Evolutionary conservation across 2,113 vertebrate species (phyloP).

Genomic region (Scomber colias): DNA sequence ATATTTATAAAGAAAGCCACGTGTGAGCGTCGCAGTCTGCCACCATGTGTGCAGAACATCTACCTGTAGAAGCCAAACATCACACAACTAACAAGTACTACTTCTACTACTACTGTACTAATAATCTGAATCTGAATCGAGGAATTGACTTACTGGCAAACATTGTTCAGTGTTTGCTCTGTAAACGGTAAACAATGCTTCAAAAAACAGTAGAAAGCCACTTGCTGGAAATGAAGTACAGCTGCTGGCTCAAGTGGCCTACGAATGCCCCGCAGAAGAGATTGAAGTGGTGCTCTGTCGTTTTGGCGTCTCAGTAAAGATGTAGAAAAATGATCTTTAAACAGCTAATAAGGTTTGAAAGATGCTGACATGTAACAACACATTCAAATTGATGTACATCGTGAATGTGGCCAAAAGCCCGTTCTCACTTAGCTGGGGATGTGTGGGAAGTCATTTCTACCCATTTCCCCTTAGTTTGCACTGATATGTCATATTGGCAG

Average conservation of each 20-base stretch:
- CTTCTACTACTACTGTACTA: not conserved
- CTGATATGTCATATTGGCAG: slow-evolving; percentile 63
- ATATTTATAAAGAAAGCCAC: not conserved
- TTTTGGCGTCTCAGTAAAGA: slow-evolving; percentile 16
- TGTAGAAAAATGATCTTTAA: slow-evolving; percentile 29
- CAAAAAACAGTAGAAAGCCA: slow-evolving; percentile 23
- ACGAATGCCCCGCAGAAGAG: slow-evolving; percentile 19
- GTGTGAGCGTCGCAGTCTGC: not conserved
- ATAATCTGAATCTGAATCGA: slow-evolving; percentile 7
- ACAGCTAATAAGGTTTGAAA: slow-evolving; percentile 36
- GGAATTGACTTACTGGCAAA: slow-evolving; percentile 23
- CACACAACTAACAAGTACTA: not conserved
- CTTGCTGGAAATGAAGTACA: slow-evolving; percentile 15
- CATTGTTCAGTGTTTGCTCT: not conserved
- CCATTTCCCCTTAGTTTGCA: slow-evolving; percentile 31
- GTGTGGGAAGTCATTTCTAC: slow-evolving; percentile 50
- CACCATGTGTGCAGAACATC: not conserved
- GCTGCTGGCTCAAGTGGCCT: slow-evolving; percentile 27
- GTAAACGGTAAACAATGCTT: not conserved
- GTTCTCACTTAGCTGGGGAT: slow-evolving; percentile 25
- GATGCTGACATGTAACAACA: slow-evolving; percentile 50
- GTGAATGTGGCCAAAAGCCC: slow-evolving; percentile 20
- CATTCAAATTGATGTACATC: slow-evolving; percentile 29
- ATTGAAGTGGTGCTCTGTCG: slow-evolving; percentile 17
- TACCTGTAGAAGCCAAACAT: not conserved